These are phyloP conservation scores for Lepidonotus clava DNA, from an alignment of 2,888 invertebrate genomes.

Conservation along the genomic window DNA sequence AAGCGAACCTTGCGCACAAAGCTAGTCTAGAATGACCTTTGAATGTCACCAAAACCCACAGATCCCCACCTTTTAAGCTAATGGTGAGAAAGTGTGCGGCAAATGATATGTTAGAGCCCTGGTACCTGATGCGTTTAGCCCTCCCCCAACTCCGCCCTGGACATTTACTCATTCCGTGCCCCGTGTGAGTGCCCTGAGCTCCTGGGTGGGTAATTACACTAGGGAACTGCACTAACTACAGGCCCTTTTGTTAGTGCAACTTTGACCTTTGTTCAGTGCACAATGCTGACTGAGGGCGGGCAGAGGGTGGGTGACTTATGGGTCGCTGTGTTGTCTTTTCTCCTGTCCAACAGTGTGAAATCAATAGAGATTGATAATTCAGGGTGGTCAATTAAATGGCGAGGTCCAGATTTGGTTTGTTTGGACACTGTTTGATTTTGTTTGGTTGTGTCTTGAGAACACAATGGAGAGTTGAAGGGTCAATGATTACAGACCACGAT, in stretches of 20 bases:
- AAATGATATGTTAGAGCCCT: background rate
- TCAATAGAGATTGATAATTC: conserved; percentile 23
- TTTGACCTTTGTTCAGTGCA: background rate
- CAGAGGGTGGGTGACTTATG: conserved; percentile 18
- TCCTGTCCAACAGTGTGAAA: background rate
- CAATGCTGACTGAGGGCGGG: background rate
- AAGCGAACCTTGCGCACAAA: background rate
- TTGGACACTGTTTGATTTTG: too few relatives aligned
- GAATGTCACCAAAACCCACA: too few relatives aligned
- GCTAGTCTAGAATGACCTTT: background rate
- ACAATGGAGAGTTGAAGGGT: too few relatives aligned
- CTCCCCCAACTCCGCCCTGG: background rate
- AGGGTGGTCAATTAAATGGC: too few relatives aligned
- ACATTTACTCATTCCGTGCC: background rate
- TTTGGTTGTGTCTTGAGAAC: too few relatives aligned
- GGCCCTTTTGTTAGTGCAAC: background rate
- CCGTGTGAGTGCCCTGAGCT: background rate
- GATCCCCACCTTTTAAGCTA: background rate
- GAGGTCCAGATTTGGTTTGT: too few relatives aligned
- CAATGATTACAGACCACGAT: too few relatives aligned
- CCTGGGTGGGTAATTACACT: background rate
- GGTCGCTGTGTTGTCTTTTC: background rate
- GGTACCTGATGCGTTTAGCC: background rate
- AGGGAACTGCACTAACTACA: background rate
- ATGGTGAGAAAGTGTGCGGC: conserved; percentile 8